A percentile compares a stretch with the other conserved stretches of the same genome.
phyloP scores from a whole-genome alignment of 2,797 vertebrate genomes.

The Pteronotus mesoamericanus region DNA sequence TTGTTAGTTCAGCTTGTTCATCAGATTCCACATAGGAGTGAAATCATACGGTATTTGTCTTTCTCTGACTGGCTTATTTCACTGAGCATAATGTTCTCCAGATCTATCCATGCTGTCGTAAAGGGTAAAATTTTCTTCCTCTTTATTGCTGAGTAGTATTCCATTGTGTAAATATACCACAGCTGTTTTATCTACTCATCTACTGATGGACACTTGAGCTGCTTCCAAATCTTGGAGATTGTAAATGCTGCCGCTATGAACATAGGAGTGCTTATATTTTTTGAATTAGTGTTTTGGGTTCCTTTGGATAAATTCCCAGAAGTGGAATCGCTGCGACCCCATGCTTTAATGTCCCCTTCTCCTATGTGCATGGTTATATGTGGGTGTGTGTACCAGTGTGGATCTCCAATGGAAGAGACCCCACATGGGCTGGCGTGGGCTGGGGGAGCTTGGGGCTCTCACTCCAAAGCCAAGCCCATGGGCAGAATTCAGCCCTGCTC shows the following conservation, averaged over 20 bases:
- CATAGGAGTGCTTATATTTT: too few species aligned
- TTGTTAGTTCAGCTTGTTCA: background rate
- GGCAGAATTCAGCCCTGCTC: background rate
- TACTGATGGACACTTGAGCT: too few species aligned
- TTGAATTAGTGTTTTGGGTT: too few species aligned
- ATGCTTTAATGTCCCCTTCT: background rate
- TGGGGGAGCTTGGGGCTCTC: background rate
- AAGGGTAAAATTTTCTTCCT: background rate
- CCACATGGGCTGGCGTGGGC: background rate
- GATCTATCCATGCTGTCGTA: background rate
- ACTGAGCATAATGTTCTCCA: background rate
- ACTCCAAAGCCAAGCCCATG: background rate
- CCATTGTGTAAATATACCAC: background rate
- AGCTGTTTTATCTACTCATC: background rate
- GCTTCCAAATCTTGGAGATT: too few species aligned
- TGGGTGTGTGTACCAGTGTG: background rate
- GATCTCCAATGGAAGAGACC: background rate
- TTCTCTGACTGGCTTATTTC: background rate
- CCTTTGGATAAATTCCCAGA: too few species aligned
- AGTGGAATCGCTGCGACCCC: too few species aligned
- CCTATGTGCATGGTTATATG: background rate
- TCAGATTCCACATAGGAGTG: background rate
- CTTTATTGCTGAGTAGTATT: background rate
- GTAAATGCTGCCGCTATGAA: too few species aligned
- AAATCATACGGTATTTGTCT: background rate